Base-by-base conservation (phyloP, 2,888 invertebrate species). In the Calameuta idolon region DNA sequence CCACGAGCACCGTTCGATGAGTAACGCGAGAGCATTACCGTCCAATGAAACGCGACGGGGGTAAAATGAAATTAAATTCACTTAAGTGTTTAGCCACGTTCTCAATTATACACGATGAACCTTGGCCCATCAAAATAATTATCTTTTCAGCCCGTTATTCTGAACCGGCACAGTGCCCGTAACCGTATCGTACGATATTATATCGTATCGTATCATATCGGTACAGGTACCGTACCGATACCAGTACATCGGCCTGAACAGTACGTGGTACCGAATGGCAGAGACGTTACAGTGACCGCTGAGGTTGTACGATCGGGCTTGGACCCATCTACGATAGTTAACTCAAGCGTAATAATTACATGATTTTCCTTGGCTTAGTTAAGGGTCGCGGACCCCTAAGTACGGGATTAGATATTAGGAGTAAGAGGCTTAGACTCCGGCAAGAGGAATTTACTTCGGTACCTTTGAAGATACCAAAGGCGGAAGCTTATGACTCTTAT, bases 51-150 rank as follows among this genome's bases (percentile, higher is more conserved):
- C 71, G 71, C 71, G 1, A 71, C 71, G 71, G 33, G 71, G 71
- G 33, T 71, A 84, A 88, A 89, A 89, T 89, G 87, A 87, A 89
- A 90, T 89, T 88, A 87, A 89, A 90, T 86, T 89, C 87, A 87
- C 86, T 89, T 85, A 85, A 89, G 87, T 87, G 87, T 89, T 90
- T 88, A 88, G 85, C 87, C 88, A 90, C 89, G 90, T 90, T 90
- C 89, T 88, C 90, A 90, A 90, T 90, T 89, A 90, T 88, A 88
- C 85, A 82, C 87, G 87, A 87, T 87, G 89, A 89, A 89, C 88
- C 87, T 86, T 85, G 87, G 84, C 37, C 37, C 89, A 87, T 88
- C 86, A 84, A 89, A 89, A 89, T 89, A 90, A 90, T 90, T 89
- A 90, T 88, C 87, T 86, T 85, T 86, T 82, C 82, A 86, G 84